These are phyloP conservation scores for Orientallactaga sibirica DNA, from an alignment of 2,797 vertebrate species.

Conservation along the genomic window DNA sequence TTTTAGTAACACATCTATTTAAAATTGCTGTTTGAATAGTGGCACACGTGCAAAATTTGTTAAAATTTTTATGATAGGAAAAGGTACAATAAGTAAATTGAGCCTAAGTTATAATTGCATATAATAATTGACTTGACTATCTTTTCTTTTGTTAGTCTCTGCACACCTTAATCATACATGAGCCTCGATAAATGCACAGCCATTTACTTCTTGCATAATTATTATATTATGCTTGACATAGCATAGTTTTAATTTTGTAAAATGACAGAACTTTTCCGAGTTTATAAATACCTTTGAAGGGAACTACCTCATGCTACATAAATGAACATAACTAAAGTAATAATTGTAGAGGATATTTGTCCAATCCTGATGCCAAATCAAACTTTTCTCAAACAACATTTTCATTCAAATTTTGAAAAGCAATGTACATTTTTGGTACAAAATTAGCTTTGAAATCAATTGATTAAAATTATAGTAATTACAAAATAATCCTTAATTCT, in stretches of 20 bases:
- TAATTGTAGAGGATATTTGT: conserved; percentile 74
- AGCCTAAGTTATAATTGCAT: conserved; percentile 75
- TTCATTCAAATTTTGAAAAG: conserved; percentile 14
- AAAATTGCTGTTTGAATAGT: conserved; percentile 65
- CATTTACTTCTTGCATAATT: conserved; percentile 10
- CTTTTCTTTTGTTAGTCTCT: conserved; percentile 68
- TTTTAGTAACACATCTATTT: conserved; percentile 60
- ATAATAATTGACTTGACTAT: conserved; percentile 70
- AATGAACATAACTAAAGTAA: conserved; percentile 61
- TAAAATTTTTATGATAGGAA: conserved; percentile 70
- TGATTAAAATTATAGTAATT: neutral
- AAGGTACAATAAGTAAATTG: conserved; percentile 68
- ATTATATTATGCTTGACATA: conserved; percentile 41
- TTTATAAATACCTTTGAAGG: conserved; percentile 55
- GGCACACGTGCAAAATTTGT: neutral
- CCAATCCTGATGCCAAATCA: conserved; percentile 39
- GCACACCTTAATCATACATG: conserved; percentile 76
- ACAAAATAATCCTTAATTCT: neutral
- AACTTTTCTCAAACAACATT: neutral
- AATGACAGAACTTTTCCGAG: conserved; percentile 12
- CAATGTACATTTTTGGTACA: neutral
- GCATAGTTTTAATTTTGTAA: conserved; percentile 37
- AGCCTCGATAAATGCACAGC: conserved; percentile 60
- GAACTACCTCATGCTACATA: neutral
- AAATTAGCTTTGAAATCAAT: neutral